Base-by-base conservation (phyloP, 2,797 vertebrate species). In the Brachyrhaphis roseni region DNA sequence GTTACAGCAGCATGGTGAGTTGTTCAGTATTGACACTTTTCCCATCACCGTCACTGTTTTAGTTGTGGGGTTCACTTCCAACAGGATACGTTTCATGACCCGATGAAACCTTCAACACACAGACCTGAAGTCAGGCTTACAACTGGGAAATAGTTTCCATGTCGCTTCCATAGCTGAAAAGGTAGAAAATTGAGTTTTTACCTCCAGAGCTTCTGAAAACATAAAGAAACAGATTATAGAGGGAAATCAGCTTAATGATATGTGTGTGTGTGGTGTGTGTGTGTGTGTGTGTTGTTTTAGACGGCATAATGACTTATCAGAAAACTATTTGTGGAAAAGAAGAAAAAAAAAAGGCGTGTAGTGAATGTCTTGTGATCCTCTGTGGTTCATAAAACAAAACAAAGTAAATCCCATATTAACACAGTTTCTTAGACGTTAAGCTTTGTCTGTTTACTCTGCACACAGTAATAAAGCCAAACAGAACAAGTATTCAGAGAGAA, bases 371-470 rank as follows among this genome's bases (percentile, higher is more conserved):
- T 39, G 47, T 81, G 53, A 81, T 78, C 46, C 49, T 49, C 74
- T 74, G 64, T 77, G 82, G 81, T 75, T 78, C 57, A 72, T 71
- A 79, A 79, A 84, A 70, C 23, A 70, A 70, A 74, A 81, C 72
- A 81, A 77, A 74, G 47, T 78, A 80, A 77, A 77, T 71, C n/a
- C 26, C 55, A 20, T 78, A 43, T 45, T 81, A 55, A 66, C 72
- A 73, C 72, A 46, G 28, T 79, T 81, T 72, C 53, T 77, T 62
- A 64, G 53, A 77, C 82, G 45, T 76, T 71, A 41, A 77, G 46
- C 51, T 78, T 75, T 8, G 16, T 31, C 75, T 74, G 36, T 57
- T 53, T 57, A 53, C 59, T 74, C 73, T n/a, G 39, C 16, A 74
- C 4, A 51, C 53, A 57, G 49, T 31, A 51, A 68, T 70, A 55